Base-by-base conservation (phyloP, 2,113 vertebrate species). In the Platichthys flesus region DNA sequence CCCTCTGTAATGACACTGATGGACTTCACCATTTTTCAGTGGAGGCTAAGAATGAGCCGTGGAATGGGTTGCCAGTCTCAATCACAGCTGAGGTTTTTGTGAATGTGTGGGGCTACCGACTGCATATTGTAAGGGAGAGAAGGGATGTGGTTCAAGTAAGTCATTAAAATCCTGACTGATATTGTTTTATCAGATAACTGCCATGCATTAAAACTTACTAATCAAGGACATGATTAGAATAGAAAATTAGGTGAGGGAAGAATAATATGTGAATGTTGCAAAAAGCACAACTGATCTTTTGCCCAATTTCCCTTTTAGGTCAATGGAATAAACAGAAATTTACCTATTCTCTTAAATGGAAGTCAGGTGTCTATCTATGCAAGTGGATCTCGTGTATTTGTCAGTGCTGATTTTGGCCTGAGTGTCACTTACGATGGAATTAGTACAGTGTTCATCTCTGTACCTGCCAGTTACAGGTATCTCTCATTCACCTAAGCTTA, bases 31-130 rank as follows among this genome's bases (percentile, higher is more conserved):
- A 57, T 4, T 93, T 95, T 79, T 79, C 85, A 0, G 92, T 93
- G n/a, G 86, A 86, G 26, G 92, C 88, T 14, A 83, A 84, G 47
- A 94, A 94, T 57, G 69, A 90, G 26, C 62, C 63, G 0, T 82
- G 65, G 81, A 12, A 18, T 1, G 81, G 81, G 1, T 9, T 20
- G 1, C 4, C 67, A 14, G 71, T 85, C 15, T 89, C 90, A 12
- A 20, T 89, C 5, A 84, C 87, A 12, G 85, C 87, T 3, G 83
- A 92, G 12, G 88, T 91, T 3, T 88, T 85, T 49, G 71, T 94
- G 9, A 72, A 75, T 54, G 78, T 93, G 14, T 90, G 77, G 37
- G 80, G 84, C 9, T 81, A 91, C 23, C 7, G 23, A 12, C 69
- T 93, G 4, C 83, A 64, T 2, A 71, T 94, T 8, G 88, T 81